A percentile compares a stretch with the other conserved stretches of the same genome.
Conservation (phyloP, 2,113 vertebrate genomes). For the Pogona vitticeps region DNA sequence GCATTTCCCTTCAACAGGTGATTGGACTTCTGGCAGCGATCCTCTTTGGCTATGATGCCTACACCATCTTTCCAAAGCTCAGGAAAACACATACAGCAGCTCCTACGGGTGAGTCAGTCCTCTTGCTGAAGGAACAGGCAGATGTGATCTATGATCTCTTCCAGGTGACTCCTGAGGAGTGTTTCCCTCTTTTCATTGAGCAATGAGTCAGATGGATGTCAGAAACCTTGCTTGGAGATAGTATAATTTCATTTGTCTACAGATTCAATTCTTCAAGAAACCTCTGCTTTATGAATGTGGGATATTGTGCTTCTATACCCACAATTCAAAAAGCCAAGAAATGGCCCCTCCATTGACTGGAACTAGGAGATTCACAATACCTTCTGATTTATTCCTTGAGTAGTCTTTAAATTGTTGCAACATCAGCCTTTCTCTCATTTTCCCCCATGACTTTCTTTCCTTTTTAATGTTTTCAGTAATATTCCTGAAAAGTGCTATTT, state of each 20-base stretch:
- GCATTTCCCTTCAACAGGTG: constrained; percentile 46
- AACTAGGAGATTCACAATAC: too few species aligned
- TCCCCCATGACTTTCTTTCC: too few species aligned
- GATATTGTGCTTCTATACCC: too few species aligned
- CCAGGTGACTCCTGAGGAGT: neutral
- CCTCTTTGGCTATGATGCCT: constrained; percentile 72
- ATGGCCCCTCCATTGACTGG: too few species aligned
- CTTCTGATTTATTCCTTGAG: too few species aligned
- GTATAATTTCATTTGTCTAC: neutral
- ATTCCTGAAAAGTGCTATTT: too few species aligned
- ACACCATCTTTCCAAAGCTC: constrained; percentile 59
- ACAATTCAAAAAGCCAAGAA: too few species aligned
- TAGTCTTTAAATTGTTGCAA: too few species aligned
- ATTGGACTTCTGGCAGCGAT: constrained; percentile 57
- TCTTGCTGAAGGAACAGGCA: neutral
- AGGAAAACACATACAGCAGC: constrained; percentile 63
- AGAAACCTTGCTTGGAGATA: neutral
- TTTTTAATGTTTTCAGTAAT: too few species aligned
- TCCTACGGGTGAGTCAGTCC: constrained; percentile 66
- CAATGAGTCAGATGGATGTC: neutral
- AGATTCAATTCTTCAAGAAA: too few species aligned
- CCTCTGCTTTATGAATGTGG: too few species aligned
- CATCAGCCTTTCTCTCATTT: too few species aligned
- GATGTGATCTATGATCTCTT: neutral
- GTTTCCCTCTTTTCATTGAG: neutral